A percentile compares a stretch with the other conserved stretches of the same genome.
Evolutionary conservation across 2,113 vertebrate species (phyloP).

Genomic region (Poecilia latipinna): DNA sequence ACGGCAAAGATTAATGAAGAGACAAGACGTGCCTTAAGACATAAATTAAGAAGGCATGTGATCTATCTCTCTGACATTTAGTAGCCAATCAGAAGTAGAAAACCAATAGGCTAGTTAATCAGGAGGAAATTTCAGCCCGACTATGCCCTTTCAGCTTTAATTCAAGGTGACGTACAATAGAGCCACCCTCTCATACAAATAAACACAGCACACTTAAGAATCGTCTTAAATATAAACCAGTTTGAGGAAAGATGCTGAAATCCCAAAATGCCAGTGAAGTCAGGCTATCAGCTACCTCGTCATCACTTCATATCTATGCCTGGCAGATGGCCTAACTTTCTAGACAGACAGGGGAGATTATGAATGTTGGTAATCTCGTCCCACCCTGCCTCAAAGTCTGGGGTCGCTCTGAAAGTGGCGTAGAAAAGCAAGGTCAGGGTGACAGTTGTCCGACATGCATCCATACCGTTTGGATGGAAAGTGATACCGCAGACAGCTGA

Average conservation of each 20-base stretch:
- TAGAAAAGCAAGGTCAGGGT: constrained; percentile 70
- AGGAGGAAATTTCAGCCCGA: constrained; percentile 32
- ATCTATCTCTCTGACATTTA: constrained; percentile 44
- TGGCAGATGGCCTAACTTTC: constrained; percentile 50
- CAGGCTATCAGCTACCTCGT: not conserved
- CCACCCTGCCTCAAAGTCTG: constrained; percentile 40
- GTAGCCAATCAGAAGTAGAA: constrained; percentile 1
- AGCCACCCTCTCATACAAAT: not conserved
- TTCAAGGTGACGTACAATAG: constrained; percentile 39
- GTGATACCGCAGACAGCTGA: constrained; percentile 80
- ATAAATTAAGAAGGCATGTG: constrained; percentile 23
- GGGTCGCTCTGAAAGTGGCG: constrained; percentile 59
- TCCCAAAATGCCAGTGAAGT: constrained; percentile 20
- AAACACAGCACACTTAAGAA: constrained; percentile 9
- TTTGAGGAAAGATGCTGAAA: constrained; percentile 17
- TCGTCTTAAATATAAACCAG: constrained; percentile 23
- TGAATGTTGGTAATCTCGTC: constrained; percentile 57
- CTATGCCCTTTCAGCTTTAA: constrained; percentile 17
- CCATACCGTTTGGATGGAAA: constrained; percentile 78
- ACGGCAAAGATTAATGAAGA: not conserved
- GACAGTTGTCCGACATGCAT: constrained; percentile 75
- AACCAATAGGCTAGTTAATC: constrained; percentile 37
- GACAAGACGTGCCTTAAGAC: not conserved
- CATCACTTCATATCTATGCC: constrained; percentile 1
- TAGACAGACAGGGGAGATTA: constrained; percentile 41